Conservation (phyloP, 64 coral and sea anemone species). For the Trachythela sp. region DNA sequence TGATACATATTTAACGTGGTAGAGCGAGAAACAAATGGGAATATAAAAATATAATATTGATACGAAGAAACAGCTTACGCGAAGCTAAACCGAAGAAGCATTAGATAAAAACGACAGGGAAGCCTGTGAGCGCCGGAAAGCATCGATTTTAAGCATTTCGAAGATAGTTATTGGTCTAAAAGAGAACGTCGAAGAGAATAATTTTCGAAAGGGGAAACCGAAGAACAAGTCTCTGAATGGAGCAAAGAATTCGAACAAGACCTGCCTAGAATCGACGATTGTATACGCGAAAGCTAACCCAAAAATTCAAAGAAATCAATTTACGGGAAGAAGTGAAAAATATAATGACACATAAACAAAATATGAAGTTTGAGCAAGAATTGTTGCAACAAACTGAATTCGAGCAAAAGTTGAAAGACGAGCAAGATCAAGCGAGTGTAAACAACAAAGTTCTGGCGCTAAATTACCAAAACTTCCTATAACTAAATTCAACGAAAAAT, state of each 20-base stretch:
- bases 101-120: not conserved
- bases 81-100: conserved; percentile 19
- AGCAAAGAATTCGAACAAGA: not conserved
- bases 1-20: too few species aligned
- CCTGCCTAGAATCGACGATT: not conserved
- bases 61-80: too few species aligned
- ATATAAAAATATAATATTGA: too few species aligned
- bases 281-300: not conserved
- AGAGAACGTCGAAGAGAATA: not conserved
- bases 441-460: not conserved
- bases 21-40: too few species aligned
- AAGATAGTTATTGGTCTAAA: not conserved
- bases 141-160: not conserved
- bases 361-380: too few species aligned
- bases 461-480: too few species aligned
- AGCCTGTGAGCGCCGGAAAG: not conserved
- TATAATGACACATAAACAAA: too few species aligned
- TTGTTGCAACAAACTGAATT: not conserved
- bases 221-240: not conserved
- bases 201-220: not conserved
- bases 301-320: too few species aligned
- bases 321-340: too few species aligned
- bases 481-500: too few species aligned
- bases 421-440: not conserved
- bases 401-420: not conserved